phyloP scores from a whole-genome alignment of 2,888 invertebrate species.

The Drepanosiphum platanoidis region DNA sequence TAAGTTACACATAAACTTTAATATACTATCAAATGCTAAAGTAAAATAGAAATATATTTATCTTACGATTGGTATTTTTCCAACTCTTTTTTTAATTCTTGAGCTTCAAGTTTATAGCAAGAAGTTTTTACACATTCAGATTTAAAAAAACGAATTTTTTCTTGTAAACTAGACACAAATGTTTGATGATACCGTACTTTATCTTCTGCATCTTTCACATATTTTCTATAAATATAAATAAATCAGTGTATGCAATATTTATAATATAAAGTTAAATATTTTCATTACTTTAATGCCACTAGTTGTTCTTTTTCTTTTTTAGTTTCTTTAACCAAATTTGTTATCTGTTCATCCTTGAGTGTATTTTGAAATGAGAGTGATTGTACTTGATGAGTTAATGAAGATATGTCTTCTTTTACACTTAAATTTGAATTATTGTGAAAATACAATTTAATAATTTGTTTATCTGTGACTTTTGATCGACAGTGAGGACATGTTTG shows the following conservation, averaged over 20 bases:
- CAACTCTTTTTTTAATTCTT: conserved; percentile 61
- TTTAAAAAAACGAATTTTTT: conserved; percentile 62
- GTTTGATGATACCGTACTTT: conserved; percentile 58
- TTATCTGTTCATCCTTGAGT: conserved; percentile 62
- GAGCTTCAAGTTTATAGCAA: conserved; percentile 55
- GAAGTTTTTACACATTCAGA: conserved; percentile 57
- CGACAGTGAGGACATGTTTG: conserved; percentile 63
- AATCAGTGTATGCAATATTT: neutral
- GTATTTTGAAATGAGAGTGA: conserved; percentile 62
- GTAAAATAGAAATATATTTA: neutral
- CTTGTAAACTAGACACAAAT: conserved; percentile 59
- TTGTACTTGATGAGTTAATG: conserved; percentile 62
- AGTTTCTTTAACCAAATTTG: conserved; percentile 48
- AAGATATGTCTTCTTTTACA: conserved; percentile 61
- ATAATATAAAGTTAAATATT: neutral
- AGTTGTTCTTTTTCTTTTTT: conserved; percentile 58
- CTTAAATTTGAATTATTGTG: conserved; percentile 58
- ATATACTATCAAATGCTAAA: neutral
- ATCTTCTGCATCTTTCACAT: conserved; percentile 61
- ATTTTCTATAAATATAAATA: conserved; percentile 41
- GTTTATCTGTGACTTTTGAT: conserved; percentile 58
- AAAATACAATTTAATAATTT: conserved; percentile 62
- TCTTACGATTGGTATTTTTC: conserved; percentile 63
- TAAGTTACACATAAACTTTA: neutral
- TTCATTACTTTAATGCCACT: conserved; percentile 56